Evolutionary conservation across 2,113 vertebrate species (phyloP).

Genomic region (Glareola pratincola): DNA sequence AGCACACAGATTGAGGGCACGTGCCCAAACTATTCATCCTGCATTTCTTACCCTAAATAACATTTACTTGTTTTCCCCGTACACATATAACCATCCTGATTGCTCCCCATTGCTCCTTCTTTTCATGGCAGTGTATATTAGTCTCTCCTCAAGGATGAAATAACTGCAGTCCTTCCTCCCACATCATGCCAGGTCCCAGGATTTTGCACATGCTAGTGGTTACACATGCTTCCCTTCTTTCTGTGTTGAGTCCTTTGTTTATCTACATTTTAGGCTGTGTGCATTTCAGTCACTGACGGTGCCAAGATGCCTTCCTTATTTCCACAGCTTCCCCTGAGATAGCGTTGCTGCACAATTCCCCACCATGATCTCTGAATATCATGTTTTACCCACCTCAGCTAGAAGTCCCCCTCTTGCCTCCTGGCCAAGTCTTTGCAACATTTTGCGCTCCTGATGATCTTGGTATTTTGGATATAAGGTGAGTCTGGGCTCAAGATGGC

Average conservation of each 20-base stretch:
- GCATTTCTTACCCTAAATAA: not conserved
- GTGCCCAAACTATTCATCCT: not conserved
- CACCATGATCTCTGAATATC: not conserved
- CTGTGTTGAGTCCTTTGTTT: accelerated
- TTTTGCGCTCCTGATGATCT: not conserved
- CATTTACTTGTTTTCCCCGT: not conserved
- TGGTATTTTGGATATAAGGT: not conserved
- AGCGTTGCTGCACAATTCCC: not conserved
- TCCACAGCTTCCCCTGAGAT: accelerated
- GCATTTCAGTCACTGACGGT: not conserved
- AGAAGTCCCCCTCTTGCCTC: not conserved
- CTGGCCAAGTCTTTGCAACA: not conserved
- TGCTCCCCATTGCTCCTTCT: not conserved
- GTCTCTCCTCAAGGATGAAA: not conserved
- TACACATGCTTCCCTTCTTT: not conserved
- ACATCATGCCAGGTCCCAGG: not conserved
- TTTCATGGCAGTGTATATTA: not conserved
- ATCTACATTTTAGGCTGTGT: not conserved
- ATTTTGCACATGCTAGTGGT: not conserved
- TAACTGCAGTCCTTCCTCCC: not conserved
- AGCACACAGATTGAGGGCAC: not conserved
- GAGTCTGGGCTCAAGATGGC: not conserved
- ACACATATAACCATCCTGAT: not conserved
- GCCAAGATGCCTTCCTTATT: not conserved
- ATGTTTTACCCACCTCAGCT: not conserved